These are phyloP conservation scores for Linnaemya vulpina DNA, from an alignment of 2,888 invertebrate genomes.

Conservation along the genomic window DNA sequence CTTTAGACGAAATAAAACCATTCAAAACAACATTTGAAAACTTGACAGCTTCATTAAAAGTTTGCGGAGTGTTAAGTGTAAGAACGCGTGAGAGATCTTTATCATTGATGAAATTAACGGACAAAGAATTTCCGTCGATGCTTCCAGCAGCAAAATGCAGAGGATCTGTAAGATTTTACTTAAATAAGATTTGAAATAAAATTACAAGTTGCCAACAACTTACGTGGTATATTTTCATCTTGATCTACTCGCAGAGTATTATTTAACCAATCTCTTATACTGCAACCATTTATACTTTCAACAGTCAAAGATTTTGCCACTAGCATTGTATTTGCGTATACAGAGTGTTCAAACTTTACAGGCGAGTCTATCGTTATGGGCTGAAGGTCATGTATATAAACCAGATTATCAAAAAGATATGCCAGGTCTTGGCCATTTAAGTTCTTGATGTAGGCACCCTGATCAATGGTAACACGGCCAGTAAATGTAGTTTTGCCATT, in stretches of 20 bases:
- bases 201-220: slow-evolving; percentile 27
- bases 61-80: slow-evolving; percentile 83
- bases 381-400: slow-evolving; percentile 79
- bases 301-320: slow-evolving; percentile 78
- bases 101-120: slow-evolving; percentile 83
- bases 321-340: slow-evolving; percentile 76
- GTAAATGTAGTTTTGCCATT: slow-evolving; percentile 79
- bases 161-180: slow-evolving; percentile 77
- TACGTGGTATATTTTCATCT: slow-evolving; percentile 75
- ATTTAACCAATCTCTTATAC: slow-evolving; percentile 82
- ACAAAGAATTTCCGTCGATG: slow-evolving; percentile 82
- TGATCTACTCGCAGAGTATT: slow-evolving; percentile 83
- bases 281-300: slow-evolving; percentile 80
- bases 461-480: slow-evolving; percentile 77
- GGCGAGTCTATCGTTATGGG: slow-evolving; percentile 77
- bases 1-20: slow-evolving; percentile 74
- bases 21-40: slow-evolving; percentile 81
- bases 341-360: slow-evolving; percentile 80
- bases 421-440: slow-evolving; percentile 80
- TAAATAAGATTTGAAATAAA: neutral
- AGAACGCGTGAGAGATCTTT: slow-evolving; percentile 83
- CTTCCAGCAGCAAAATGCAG: slow-evolving; percentile 82
- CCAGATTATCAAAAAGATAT: slow-evolving; percentile 81
- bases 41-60: slow-evolving; percentile 80
- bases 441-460: slow-evolving; percentile 79